Evolutionary conservation across 2,797 vertebrate species (phyloP), one percentile per base, ranked within the genome.

Genomic region (Coregonus sp.): DNA sequence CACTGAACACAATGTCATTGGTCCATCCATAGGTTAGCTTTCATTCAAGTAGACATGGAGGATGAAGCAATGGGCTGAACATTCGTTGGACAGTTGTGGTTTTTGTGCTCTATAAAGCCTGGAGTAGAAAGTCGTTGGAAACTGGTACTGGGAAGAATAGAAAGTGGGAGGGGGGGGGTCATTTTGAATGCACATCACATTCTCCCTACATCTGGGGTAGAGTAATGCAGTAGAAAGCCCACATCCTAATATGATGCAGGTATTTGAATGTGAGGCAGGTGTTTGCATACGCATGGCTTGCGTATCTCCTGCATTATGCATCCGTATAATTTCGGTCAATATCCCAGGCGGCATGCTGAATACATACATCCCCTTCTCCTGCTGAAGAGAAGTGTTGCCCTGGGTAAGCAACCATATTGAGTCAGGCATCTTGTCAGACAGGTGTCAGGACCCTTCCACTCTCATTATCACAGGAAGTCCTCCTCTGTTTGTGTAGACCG

Each of bases 371-470:
- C 59, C 18, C 11, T 20, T 63, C 59, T 63, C 20, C 59, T 63
- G 59, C 59, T 25, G 59, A 29, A 63, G 59, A 25, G 59, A 63
- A 63, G 5, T n/a, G 54, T 25, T 25, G 63, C 7, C 14, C 66
- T 33, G 5, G 6, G 37, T n/a, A 50, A 35, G 2, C 7, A 40
- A 3, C 40, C 40, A 40, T 50, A 70, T 40, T 25, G 68, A 70
- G 37, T 20, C 68, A 70, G 68, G 40, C 68, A 70, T 50, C 35
- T 25, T n/a, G 11, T 7, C 37, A 40, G 18, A 35, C 66, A 68
- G 69, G 40, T 70, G 69, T 70, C 69, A 47, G 40, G 37, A 50
- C n/a, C 18, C 40, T 37, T 70, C 37, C 18, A 20, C 63, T 69
- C 47, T 51, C 47, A 54, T 52, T 66, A 67, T n/a, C 73, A 37